phyloP scores from a whole-genome alignment of 2,797 vertebrate genomes.

The Novumbra hubbsi region DNA sequence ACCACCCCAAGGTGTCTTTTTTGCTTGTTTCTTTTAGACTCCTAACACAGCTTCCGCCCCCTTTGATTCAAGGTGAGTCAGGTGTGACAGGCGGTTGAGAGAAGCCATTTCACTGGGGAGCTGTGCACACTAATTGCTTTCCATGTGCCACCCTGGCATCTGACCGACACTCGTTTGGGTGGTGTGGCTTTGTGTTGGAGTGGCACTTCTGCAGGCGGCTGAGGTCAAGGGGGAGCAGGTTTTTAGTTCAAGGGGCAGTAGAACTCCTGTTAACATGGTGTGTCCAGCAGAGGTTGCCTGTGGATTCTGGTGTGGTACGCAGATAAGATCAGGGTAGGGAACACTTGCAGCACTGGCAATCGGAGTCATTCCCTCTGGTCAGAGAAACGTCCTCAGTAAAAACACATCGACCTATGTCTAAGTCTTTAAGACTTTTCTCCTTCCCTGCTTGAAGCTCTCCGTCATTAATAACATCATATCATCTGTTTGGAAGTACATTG shows the following conservation, averaged over 20 bases:
- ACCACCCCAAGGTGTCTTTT: constrained; percentile 35
- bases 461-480: constrained; percentile 80
- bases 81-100: constrained; percentile 59
- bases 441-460: constrained; percentile 38
- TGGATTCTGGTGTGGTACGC: neutral
- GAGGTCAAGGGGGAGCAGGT: neutral
- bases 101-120: constrained; percentile 48
- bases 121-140: constrained; percentile 44
- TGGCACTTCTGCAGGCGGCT: neutral
- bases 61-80: constrained; percentile 75
- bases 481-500: constrained; percentile 71
- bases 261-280: neutral
- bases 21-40: constrained; percentile 57
- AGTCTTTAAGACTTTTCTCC: constrained; percentile 53
- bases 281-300: neutral
- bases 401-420: constrained; percentile 64
- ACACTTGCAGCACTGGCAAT: constrained; percentile 61
- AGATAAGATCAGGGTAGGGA: neutral
- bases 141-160: neutral
- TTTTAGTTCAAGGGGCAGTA: neutral
- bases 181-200: constrained; percentile 2
- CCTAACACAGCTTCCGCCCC: constrained; percentile 61
- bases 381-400: constrained; percentile 67
- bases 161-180: constrained; percentile 5
- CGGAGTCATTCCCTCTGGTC: constrained; percentile 45